A percentile compares a stretch with the other conserved stretches of the same genome.
These are phyloP conservation scores for Brachyistius frenatus DNA, from an alignment of 2,113 vertebrate genomes.

Conservation along the genomic window DNA sequence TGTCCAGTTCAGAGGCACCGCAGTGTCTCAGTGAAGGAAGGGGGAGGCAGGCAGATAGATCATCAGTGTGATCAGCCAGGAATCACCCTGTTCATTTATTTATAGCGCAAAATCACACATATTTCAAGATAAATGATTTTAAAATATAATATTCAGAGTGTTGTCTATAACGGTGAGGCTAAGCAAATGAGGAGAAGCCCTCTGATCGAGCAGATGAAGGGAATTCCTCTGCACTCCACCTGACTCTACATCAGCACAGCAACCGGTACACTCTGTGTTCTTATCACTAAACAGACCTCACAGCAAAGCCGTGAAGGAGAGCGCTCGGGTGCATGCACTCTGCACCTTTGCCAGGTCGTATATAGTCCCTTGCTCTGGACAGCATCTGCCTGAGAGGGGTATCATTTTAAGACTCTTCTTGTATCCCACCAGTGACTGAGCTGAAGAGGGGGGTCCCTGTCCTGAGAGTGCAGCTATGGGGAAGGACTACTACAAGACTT, in stretches of 20 bases:
- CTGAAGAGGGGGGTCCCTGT: slow-evolving; percentile 48
- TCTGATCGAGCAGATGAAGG: slow-evolving; percentile 48
- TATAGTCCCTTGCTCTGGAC: slow-evolving; percentile 26
- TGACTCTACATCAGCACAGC: slow-evolving; percentile 63
- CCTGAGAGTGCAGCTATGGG: slow-evolving; percentile 87
- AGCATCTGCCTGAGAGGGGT: slow-evolving; percentile 12
- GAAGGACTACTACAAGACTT: slow-evolving; percentile 98
- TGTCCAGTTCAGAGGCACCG: slow-evolving; percentile 24
- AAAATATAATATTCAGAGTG: neutral
- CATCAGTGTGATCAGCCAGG: neutral
- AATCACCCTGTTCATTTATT: neutral
- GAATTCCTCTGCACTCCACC: slow-evolving; percentile 65
- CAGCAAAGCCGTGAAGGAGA: slow-evolving; percentile 14
- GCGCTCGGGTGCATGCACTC: slow-evolving; percentile 7
- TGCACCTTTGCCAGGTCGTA: slow-evolving; percentile 47
- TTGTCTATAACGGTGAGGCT: neutral
- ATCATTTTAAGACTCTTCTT: slow-evolving; percentile 28
- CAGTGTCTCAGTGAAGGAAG: slow-evolving; percentile 39
- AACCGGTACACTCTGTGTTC: slow-evolving; percentile 60
- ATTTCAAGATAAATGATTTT: neutral
- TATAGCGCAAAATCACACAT: neutral
- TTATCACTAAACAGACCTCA: slow-evolving; percentile 25
- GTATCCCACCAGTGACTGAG: slow-evolving; percentile 60
- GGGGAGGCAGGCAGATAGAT: neutral
- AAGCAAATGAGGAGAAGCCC: slow-evolving; percentile 36